phyloP scores from a whole-genome alignment of 2,888 invertebrate species.

The Mimas tiliae region DNA sequence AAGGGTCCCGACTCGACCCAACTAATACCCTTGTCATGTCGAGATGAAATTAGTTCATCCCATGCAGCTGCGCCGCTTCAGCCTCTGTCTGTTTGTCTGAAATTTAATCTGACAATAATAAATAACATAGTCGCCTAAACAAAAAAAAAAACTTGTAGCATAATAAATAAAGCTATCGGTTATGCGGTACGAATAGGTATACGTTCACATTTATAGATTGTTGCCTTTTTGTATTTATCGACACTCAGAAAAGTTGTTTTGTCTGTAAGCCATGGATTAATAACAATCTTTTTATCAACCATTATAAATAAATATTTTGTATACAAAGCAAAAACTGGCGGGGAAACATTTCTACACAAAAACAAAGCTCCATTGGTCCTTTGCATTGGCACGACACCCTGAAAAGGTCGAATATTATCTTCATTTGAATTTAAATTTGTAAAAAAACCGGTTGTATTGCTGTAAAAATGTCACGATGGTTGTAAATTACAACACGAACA shows the following conservation, averaged over 20 bases:
- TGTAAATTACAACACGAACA: constrained; percentile 71
- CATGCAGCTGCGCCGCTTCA: constrained; percentile 75
- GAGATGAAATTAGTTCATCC: constrained; percentile 81
- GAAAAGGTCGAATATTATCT: constrained; percentile 33
- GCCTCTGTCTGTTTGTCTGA: constrained; percentile 72
- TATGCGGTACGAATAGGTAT: no score
- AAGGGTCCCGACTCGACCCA: constrained; percentile 72
- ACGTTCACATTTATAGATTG: no score
- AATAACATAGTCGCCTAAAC: constrained; percentile 48
- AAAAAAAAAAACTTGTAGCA: constrained; percentile 16
- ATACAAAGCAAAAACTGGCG: not conserved
- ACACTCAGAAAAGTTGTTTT: no score
- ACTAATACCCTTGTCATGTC: constrained; percentile 83
- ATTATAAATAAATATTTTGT: not conserved
- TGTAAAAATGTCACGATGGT: constrained; percentile 56
- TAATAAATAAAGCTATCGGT: no score
- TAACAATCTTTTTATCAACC: no score
- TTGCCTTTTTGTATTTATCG: no score
- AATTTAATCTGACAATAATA: constrained; percentile 68
- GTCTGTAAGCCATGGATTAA: no score
- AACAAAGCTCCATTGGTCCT: not conserved
- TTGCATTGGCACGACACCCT: not conserved
- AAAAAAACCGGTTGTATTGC: constrained; percentile 41
- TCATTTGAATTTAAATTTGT: constrained; percentile 23
- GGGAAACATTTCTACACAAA: not conserved